A percentile compares a stretch with the other conserved stretches of the same genome.
These are phyloP conservation scores for Menura novaehollandiae DNA, from an alignment of 2,113 vertebrate genomes.

Conservation along the genomic window DNA sequence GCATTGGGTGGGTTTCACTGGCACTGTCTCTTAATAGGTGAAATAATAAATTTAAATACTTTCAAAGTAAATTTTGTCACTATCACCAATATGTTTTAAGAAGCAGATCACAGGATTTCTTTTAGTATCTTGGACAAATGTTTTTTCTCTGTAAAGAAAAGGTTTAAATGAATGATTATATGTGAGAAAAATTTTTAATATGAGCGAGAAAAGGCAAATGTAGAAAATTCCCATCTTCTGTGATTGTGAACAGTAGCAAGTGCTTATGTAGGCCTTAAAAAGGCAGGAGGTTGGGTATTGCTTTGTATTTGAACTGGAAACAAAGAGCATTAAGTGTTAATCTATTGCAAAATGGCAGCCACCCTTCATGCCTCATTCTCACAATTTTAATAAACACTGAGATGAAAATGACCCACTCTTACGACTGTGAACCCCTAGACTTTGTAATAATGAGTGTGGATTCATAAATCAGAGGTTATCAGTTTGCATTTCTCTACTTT, in stretches of 20 bases:
- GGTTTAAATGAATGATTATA: background rate
- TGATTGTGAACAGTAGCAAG: background rate
- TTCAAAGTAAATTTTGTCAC: background rate
- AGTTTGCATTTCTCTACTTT: conserved; percentile 5
- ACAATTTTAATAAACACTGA: background rate
- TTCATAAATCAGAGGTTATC: conserved; percentile 24
- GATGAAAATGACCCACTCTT: background rate
- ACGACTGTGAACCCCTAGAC: background rate
- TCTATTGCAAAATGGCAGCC: background rate
- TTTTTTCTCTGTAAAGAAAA: background rate
- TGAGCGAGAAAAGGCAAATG: background rate
- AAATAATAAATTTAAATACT: background rate
- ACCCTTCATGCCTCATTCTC: background rate
- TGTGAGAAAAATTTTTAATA: background rate
- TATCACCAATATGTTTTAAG: background rate
- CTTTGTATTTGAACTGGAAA: background rate
- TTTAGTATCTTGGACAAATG: background rate
- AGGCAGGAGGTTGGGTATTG: background rate
- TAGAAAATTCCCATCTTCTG: background rate
- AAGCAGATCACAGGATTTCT: background rate
- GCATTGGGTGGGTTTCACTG: background rate
- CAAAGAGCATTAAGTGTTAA: background rate
- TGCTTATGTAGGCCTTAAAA: background rate
- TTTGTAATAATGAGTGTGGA: background rate
- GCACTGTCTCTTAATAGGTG: background rate